Evolutionary conservation across 2,797 vertebrate species (phyloP).

Genomic region (Orestias chungarensis): DNA sequence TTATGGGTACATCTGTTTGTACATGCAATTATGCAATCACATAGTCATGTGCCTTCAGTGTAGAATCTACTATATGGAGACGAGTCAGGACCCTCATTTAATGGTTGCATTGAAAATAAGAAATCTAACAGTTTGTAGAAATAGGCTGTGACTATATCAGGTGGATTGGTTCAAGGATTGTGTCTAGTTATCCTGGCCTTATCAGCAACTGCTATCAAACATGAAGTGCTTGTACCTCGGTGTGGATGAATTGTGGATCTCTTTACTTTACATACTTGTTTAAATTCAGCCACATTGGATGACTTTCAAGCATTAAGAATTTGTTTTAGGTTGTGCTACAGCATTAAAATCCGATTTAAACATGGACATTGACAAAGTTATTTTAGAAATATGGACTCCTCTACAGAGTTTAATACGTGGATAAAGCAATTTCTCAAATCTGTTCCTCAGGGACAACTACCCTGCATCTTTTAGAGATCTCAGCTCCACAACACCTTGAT

Average conservation of each 20-base stretch:
- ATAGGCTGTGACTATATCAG: neutral
- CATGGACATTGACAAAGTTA: neutral
- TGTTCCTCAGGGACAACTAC: no score
- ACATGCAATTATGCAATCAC: conserved; percentile 4
- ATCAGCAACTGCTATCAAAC: neutral
- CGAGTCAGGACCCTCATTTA: neutral
- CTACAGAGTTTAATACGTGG: no score
- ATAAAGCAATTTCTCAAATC: no score
- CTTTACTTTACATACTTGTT: neutral
- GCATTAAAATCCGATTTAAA: neutral
- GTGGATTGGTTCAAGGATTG: neutral
- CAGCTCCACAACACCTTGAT: no score
- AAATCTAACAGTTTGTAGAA: neutral
- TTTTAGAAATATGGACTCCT: no score
- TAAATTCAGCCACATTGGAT: neutral
- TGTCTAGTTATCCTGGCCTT: neutral
- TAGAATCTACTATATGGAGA: neutral
- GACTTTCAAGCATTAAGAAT: neutral
- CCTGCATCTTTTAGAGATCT: no score
- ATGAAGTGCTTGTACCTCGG: neutral
- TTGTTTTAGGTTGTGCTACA: neutral
- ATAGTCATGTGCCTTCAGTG: neutral
- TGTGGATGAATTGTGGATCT: neutral
- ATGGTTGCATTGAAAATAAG: neutral
- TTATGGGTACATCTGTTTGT: neutral